These are phyloP conservation scores for Drosophila quasianomalipes DNA, from an alignment of 2,888 invertebrate genomes.

Conservation along the genomic window DNA sequence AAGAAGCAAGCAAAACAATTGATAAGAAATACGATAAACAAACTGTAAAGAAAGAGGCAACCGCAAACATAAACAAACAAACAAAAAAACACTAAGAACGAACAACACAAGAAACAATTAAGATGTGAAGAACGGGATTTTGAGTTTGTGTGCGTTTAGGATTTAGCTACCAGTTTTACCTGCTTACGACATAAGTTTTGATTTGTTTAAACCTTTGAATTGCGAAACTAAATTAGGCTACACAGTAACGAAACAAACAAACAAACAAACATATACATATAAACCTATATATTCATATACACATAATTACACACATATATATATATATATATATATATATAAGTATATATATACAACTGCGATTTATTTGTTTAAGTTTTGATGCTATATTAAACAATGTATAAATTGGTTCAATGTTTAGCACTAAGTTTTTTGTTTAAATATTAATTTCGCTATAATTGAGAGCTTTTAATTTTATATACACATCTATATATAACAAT, in stretches of 20 bases:
- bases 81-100: constrained; percentile 45
- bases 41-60: constrained; percentile 77
- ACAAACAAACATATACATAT: constrained; percentile 7
- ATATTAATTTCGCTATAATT: constrained; percentile 40
- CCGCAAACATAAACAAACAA: constrained; percentile 45
- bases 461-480: constrained; percentile 56
- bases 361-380: constrained; percentile 77
- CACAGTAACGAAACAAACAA: constrained; percentile 22
- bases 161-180: constrained; percentile 85
- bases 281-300: constrained; percentile 8
- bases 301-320: background rate
- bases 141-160: constrained; percentile 34
- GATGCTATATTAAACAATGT: constrained; percentile 51
- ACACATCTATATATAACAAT: constrained; percentile 28
- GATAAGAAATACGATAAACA: constrained; percentile 56
- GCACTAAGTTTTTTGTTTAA: constrained; percentile 52
- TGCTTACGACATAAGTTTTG: constrained; percentile 77
- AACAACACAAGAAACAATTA: constrained; percentile 27
- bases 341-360: constrained; percentile 65
- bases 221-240: constrained; percentile 45
- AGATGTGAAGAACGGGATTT: constrained; percentile 22
- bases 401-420: constrained; percentile 76
- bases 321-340: constrained; percentile 28
- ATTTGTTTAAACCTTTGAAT: constrained; percentile 50
- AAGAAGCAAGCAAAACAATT: constrained; percentile 42